phyloP scores from a whole-genome alignment of 2,888 invertebrate species.

The Octonoba sinensis region DNA sequence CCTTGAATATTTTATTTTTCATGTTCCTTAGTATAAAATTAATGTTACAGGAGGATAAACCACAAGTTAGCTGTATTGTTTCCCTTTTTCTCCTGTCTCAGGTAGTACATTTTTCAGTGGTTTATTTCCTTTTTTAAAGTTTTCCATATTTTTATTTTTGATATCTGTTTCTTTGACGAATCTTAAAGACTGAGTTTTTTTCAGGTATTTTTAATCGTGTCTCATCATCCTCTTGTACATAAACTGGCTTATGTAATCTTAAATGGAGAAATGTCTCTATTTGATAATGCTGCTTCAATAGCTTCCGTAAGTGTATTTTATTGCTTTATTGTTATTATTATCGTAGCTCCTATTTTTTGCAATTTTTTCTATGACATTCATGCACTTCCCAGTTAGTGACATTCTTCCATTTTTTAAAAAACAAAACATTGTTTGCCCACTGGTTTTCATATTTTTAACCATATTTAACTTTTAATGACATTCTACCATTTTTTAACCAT shows the following conservation, averaged over 20 bases:
- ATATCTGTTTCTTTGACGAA: background rate
- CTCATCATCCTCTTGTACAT: constrained; percentile 90
- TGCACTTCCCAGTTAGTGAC: no score
- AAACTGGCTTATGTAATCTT: constrained; percentile 91
- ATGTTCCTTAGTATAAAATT: background rate
- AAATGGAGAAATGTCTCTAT: constrained; percentile 78
- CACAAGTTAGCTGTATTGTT: constrained; percentile 89
- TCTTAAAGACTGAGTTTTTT: constrained; percentile 12
- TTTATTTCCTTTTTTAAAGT: background rate
- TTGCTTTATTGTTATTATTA: background rate
- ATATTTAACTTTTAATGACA: no score
- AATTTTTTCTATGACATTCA: no score
- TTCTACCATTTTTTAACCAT: no score
- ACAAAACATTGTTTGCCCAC: no score
- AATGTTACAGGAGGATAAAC: constrained; percentile 70
- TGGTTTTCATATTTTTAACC: no score
- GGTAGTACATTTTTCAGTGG: constrained; percentile 71
- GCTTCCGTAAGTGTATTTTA: constrained; percentile 29
- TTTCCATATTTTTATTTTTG: background rate
- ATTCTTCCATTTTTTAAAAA: no score
- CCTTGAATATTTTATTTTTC: background rate
- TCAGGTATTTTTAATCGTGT: constrained; percentile 88
- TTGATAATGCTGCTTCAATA: constrained; percentile 58
- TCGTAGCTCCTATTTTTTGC: no score
- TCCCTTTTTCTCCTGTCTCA: constrained; percentile 91